phyloP scores from a whole-genome alignment of 1,140 invertebrate genomes.

The Drosophila trapezifrons region DNA sequence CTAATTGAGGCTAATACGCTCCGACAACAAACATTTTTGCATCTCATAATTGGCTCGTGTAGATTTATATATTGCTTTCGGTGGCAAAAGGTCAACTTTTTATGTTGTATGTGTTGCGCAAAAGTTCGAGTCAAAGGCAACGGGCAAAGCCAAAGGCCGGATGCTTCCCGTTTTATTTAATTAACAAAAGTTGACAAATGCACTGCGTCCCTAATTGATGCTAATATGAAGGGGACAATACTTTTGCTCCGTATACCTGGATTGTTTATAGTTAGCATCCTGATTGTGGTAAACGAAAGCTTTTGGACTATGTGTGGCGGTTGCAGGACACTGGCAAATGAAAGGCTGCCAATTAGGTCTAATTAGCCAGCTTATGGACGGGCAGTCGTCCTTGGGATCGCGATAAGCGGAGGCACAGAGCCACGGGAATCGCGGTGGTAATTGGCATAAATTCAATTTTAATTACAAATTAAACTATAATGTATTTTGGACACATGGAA shows the following conservation, averaged over 20 bases:
- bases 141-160: neutral
- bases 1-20: constrained; percentile 14
- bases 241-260: neutral
- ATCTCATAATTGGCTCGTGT: constrained; percentile 12
- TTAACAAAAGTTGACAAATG: neutral
- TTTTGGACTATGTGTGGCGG: no score
- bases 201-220: neutral
- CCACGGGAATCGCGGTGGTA: no score
- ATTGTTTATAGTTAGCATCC: neutral
- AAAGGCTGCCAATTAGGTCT: neutral
- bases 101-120: neutral
- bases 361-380: neutral
- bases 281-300: neutral
- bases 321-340: neutral
- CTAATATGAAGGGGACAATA: neutral
- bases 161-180: constrained; percentile 3
- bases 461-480: no score
- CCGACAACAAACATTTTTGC: constrained; percentile 13
- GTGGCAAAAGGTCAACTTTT: neutral
- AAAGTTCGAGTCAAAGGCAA: neutral
- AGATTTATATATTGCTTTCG: constrained; percentile 1
- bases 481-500: no score
- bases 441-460: no score
- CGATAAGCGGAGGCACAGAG: no score
- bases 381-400: neutral